Base-by-base conservation (phyloP, 1,140 invertebrate species). In the Eciton burchellii region DNA sequence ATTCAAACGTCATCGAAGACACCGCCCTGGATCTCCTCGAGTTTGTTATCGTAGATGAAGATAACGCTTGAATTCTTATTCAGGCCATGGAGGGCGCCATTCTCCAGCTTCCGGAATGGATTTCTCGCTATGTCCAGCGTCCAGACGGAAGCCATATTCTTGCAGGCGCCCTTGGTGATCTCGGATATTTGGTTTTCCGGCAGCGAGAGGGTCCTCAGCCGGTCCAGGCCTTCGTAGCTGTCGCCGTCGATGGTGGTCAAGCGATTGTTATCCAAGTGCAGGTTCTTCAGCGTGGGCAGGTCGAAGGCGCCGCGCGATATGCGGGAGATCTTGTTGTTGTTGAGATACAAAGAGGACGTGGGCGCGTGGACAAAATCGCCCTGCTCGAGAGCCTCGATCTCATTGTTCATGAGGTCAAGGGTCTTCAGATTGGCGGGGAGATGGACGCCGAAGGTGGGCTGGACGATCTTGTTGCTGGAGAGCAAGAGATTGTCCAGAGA, bases 1-100 rank as follows among this genome's bases (percentile, higher is more conserved):
- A 21, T 76, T 81, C 83, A 86, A 56, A 84, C 63, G 57, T 91
- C 88, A 0, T 91, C 89, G n/a, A 90, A 91, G 0, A 90, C 12
- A 8, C 90, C 90, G 21, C 84, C 87, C 47, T 91, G 84, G 3
- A 91, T 83, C 1, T 85, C 57, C 5, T 84, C 76, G 8, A 90
- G 47, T 4, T 62, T 73, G 26, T 90, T 89, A 0, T 84, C 59
- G 0, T 76, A 83, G 11, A 91, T 29, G 1, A 85, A 83, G 11
- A 91, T 19, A 43, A 77, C 84, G 8, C 63, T 84, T 84, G 47
- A 63, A 74, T 0, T 11, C 59, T 81, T 82, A 6, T 76, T 87
- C 9, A 91, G 57, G 11, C 90, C 91, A 8, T 88, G 86, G 16
- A 91, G 84, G 11, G 87, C 89, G 0, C 89, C 90, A 35, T 91